Percentiles rank a stretch among this genome's conserved stretches.
phyloP scores from a whole-genome alignment of 2,113 vertebrate genomes.

The Parus major region DNA sequence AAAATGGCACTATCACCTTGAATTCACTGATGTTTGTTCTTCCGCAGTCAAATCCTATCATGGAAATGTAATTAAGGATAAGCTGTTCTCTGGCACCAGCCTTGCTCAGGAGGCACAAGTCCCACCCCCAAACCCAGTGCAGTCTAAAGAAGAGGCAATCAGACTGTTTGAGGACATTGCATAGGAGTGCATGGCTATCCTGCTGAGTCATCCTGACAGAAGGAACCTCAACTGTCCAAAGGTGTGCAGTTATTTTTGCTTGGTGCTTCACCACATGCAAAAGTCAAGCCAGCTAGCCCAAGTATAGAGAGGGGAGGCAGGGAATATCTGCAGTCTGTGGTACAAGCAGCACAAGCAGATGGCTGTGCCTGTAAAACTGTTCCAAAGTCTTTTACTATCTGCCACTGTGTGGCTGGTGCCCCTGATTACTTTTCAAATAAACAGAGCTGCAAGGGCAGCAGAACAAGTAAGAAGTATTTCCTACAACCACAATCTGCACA shows the following conservation, averaged over 20 bases:
- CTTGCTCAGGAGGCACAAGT: background rate
- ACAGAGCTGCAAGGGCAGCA: background rate
- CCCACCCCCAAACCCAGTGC: background rate
- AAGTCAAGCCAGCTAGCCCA: background rate
- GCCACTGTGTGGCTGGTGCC: background rate
- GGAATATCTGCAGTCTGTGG: background rate
- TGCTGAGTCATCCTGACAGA: constrained; percentile 14
- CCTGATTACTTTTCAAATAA: background rate
- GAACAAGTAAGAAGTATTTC: background rate
- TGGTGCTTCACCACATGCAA: background rate
- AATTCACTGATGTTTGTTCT: constrained; percentile 24
- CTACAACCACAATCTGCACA: background rate
- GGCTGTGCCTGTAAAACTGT: background rate
- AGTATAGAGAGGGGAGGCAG: background rate
- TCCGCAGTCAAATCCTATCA: background rate
- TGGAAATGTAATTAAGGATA: constrained; percentile 40
- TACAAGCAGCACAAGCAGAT: background rate
- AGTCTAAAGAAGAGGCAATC: background rate
- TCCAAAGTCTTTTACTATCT: background rate
- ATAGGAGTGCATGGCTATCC: background rate
- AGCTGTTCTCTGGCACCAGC: constrained; percentile 14
- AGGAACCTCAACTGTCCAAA: background rate
- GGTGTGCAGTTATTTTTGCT: background rate
- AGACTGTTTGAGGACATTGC: constrained; percentile 4
- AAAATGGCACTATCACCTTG: constrained; percentile 12